phyloP scores from a whole-genome alignment of 2,113 vertebrate genomes.

The Actenoides lindsayi region DNA sequence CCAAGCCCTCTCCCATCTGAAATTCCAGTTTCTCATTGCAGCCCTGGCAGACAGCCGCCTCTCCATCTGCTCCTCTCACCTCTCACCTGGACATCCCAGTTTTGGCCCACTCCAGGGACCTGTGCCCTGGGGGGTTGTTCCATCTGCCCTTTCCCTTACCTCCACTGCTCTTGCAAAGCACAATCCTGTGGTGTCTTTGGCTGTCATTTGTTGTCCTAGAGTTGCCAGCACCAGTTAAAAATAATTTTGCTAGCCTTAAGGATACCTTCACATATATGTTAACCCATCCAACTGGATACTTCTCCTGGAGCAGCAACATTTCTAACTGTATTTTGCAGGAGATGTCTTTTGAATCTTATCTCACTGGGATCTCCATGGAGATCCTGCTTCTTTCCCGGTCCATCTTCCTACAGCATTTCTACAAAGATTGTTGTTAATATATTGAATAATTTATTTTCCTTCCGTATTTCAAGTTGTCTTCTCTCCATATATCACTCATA shows the following conservation, averaged over 20 bases:
- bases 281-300: neutral
- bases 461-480: neutral
- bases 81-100: neutral
- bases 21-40: neutral
- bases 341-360: neutral
- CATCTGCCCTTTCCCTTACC: neutral
- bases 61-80: neutral
- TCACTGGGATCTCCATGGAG: neutral
- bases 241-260: neutral
- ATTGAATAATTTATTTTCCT: slow-evolving; percentile 29
- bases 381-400: neutral
- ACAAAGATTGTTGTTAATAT: neutral
- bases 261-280: neutral
- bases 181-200: neutral
- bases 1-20: neutral
- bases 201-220: neutral
- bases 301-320: neutral
- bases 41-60: neutral
- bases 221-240: neutral
- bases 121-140: neutral
- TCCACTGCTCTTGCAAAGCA: neutral
- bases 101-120: neutral
- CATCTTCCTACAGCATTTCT: neutral
- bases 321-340: neutral
- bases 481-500: neutral